phyloP scores from a whole-genome alignment of 2,888 invertebrate species.

The Phaonia tiefii region DNA sequence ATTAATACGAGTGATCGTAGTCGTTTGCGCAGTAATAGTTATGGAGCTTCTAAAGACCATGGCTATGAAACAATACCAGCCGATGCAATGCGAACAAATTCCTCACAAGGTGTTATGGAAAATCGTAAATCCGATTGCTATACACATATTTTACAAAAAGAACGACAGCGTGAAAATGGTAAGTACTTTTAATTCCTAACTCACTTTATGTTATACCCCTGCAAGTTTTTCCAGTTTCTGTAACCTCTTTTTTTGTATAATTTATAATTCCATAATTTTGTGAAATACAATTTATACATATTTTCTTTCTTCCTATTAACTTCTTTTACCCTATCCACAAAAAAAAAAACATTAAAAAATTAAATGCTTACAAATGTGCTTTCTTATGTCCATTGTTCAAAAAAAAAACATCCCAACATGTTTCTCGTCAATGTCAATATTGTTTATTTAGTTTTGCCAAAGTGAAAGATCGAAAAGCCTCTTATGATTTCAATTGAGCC shows the following conservation, averaged over 20 bases:
- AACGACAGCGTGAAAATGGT: conserved; percentile 77
- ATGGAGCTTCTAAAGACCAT: conserved; percentile 82
- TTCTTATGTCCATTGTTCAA: conserved; percentile 67
- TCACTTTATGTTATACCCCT: conserved; percentile 13
- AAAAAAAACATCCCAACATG: conserved; percentile 50
- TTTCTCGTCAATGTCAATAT: conserved; percentile 45
- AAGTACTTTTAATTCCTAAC: conserved; percentile 50
- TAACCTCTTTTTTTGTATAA: conserved; percentile 60
- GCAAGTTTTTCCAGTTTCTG: conserved; percentile 38
- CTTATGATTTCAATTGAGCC: conserved; percentile 68
- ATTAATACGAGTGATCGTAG: conserved; percentile 77
- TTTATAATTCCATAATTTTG: conserved; percentile 61
- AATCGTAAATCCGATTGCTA: conserved; percentile 80
- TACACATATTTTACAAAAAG: conserved; percentile 78
- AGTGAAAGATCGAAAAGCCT: conserved; percentile 74
- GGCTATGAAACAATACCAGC: conserved; percentile 84
- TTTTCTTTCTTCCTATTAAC: conserved; percentile 67
- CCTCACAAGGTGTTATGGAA: conserved; percentile 70
- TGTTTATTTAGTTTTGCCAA: conserved; percentile 77
- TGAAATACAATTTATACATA: conserved; percentile 41
- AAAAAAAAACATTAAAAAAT: conserved; percentile 40
- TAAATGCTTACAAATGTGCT: conserved; percentile 60
- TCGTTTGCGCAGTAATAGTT: conserved; percentile 80
- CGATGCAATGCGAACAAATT: conserved; percentile 71
- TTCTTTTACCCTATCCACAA: conserved; percentile 38